These are phyloP conservation scores for Xanthia icteritia DNA, from an alignment of 2,888 invertebrate species.

Conservation along the genomic window DNA sequence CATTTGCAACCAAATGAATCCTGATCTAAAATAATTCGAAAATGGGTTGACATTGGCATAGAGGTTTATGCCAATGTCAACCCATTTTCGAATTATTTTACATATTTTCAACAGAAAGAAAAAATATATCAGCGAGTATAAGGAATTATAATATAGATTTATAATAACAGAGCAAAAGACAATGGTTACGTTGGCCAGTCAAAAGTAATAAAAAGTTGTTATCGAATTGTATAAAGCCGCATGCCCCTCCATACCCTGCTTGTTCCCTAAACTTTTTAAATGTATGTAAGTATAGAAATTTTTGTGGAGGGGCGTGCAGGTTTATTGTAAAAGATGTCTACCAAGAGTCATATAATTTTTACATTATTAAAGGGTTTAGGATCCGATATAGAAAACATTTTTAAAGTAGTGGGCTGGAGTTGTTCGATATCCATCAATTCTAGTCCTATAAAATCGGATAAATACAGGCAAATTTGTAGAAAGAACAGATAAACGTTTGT, in stretches of 20 bases:
- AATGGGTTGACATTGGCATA: too few relatives aligned
- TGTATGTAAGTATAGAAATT: too few relatives aligned
- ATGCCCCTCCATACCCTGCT: too few relatives aligned
- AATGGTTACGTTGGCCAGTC: neutral
- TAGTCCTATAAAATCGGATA: slow-evolving; percentile 73
- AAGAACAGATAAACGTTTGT: slow-evolving; percentile 79
- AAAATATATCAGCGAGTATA: slow-evolving; percentile 1
- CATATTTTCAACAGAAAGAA: slow-evolving; percentile 11
- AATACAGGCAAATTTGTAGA: slow-evolving; percentile 74
- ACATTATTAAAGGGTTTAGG: slow-evolving; percentile 12
- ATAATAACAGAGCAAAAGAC: neutral
- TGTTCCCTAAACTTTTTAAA: too few relatives aligned
- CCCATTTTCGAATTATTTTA: too few relatives aligned
- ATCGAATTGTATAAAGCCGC: neutral
- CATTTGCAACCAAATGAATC: too few relatives aligned
- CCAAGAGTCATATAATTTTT: slow-evolving; percentile 1
- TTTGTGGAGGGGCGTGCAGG: too few relatives aligned
- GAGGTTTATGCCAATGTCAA: too few relatives aligned
- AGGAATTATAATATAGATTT: neutral
- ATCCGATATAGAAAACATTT: slow-evolving; percentile 20
- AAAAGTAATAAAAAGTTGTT: neutral
- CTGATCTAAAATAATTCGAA: too few relatives aligned
- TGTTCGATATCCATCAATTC: slow-evolving; percentile 53
- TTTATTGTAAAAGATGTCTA: too few relatives aligned
- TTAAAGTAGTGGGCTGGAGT: slow-evolving; percentile 11